These are phyloP conservation scores for Arnoldichthys spilopterus DNA, from an alignment of 2,797 vertebrate genomes.

Conservation along the genomic window DNA sequence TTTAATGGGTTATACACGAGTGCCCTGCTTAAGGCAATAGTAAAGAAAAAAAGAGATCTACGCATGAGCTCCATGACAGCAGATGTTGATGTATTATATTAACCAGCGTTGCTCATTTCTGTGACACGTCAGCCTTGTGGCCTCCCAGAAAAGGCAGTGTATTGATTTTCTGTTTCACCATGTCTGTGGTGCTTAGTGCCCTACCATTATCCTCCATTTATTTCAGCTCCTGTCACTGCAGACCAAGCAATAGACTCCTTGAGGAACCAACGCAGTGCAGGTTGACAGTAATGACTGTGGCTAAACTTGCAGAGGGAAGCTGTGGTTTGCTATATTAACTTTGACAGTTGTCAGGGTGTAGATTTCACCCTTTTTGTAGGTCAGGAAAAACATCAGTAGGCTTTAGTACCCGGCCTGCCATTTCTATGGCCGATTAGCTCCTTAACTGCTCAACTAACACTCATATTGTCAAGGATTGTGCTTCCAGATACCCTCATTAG, in stretches of 20 bases:
- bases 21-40: not conserved
- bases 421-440: constrained; percentile 40
- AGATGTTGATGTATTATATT: constrained; percentile 51
- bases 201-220: constrained; percentile 40
- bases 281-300: not conserved
- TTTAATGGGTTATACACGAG: constrained; percentile 2
- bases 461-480: constrained; percentile 36
- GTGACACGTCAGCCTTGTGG: constrained; percentile 33
- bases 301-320: not conserved
- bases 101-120: constrained; percentile 34
- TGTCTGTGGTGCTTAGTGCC: constrained; percentile 35
- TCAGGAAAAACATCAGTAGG: constrained; percentile 35
- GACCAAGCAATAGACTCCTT: constrained; percentile 26
- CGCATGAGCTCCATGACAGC: constrained; percentile 18
- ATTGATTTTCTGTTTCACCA: constrained; percentile 49
- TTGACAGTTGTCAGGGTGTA: constrained; percentile 20
- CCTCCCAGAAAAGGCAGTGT: constrained; percentile 37
- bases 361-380: constrained; percentile 13
- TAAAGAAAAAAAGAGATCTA: not conserved
- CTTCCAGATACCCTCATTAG: constrained; percentile 32
- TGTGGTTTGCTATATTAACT: constrained; percentile 8
- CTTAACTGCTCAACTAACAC: constrained; percentile 34
- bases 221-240: constrained; percentile 28
- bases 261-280: not conserved
- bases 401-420: not conserved